A percentile compares a stretch with the other conserved stretches of the same genome.
Conservation (phyloP, 1,140 invertebrate genomes). For the Himalopsyche phryganea region DNA sequence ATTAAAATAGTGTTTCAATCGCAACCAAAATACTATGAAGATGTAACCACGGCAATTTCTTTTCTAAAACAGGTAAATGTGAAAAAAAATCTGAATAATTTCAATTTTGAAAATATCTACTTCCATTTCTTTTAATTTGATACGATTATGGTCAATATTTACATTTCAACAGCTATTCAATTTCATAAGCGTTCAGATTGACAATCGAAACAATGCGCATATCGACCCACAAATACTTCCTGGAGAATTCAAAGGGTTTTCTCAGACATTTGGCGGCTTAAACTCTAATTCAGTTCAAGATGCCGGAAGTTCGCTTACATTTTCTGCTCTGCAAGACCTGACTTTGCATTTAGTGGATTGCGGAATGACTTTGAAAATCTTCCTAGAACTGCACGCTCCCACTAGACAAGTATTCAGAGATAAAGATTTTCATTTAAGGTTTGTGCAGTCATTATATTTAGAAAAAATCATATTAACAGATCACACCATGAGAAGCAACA, state of each 20-base stretch:
- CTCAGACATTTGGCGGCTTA: constrained; percentile 38
- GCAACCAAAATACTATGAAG: constrained; percentile 68
- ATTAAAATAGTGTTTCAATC: constrained; percentile 63
- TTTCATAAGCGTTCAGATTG: constrained; percentile 49
- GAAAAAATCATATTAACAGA: too few relatives aligned
- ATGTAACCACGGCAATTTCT: constrained; percentile 57
- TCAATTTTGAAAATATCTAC: too few relatives aligned
- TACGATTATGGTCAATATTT: not conserved
- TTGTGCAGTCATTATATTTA: too few relatives aligned
- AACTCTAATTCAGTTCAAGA: constrained; percentile 35
- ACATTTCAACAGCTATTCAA: constrained; percentile 41
- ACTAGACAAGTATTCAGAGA: constrained; percentile 52
- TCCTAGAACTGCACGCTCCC: constrained; percentile 61
- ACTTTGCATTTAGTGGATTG: constrained; percentile 69
- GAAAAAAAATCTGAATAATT: too few relatives aligned
- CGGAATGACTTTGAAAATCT: constrained; percentile 61
- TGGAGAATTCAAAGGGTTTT: constrained; percentile 49
- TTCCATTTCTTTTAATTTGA: too few relatives aligned
- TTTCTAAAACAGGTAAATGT: constrained; percentile 52
- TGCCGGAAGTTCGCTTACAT: constrained; percentile 43
- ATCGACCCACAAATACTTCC: constrained; percentile 48
- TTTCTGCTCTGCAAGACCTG: constrained; percentile 61
- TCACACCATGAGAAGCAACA: too few relatives aligned
- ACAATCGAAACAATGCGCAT: constrained; percentile 52
- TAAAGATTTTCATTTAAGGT: constrained; percentile 57